phyloP scores from a whole-genome alignment of 1,140 invertebrate genomes.

The Palaemon carinicauda region DNA sequence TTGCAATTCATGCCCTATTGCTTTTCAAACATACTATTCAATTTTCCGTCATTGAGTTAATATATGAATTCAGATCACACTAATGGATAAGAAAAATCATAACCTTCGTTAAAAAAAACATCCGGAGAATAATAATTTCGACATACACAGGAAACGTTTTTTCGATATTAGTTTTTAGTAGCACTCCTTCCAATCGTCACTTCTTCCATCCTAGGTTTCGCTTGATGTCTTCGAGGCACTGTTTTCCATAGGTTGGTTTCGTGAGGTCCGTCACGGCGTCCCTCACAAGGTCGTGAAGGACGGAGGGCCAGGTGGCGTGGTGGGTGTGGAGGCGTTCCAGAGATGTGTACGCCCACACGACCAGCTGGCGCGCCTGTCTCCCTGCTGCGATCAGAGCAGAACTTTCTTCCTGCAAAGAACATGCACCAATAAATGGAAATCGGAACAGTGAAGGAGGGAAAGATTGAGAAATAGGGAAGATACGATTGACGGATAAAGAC shows the following conservation, averaged over 20 bases:
- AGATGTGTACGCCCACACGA: constrained; percentile 37
- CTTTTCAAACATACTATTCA: too few species aligned
- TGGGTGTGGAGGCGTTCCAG: constrained; percentile 35
- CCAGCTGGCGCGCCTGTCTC: constrained; percentile 30
- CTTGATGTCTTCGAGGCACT: constrained; percentile 46
- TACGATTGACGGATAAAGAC: not conserved
- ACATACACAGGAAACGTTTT: too few species aligned
- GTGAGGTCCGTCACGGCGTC: constrained; percentile 40
- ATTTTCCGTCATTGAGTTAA: too few species aligned
- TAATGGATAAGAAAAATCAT: too few species aligned
- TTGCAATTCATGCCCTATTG: too few species aligned
- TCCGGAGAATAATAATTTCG: too few species aligned
- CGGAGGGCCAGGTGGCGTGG: constrained; percentile 38
- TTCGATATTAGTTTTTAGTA: too few species aligned
- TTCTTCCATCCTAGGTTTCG: constrained; percentile 43
- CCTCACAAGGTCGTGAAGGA: constrained; percentile 42
- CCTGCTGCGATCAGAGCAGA: constrained; percentile 3
- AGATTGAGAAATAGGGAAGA: not conserved
- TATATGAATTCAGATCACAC: too few species aligned
- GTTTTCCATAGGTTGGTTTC: constrained; percentile 42
- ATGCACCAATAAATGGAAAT: not conserved
- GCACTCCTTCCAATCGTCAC: not conserved
- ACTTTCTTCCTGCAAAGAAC: constrained; percentile 29
- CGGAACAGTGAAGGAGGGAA: not conserved
- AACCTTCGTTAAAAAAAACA: too few species aligned